Conservation (phyloP, 2,888 invertebrate genomes). For the Himalopsyche japonica region DNA sequence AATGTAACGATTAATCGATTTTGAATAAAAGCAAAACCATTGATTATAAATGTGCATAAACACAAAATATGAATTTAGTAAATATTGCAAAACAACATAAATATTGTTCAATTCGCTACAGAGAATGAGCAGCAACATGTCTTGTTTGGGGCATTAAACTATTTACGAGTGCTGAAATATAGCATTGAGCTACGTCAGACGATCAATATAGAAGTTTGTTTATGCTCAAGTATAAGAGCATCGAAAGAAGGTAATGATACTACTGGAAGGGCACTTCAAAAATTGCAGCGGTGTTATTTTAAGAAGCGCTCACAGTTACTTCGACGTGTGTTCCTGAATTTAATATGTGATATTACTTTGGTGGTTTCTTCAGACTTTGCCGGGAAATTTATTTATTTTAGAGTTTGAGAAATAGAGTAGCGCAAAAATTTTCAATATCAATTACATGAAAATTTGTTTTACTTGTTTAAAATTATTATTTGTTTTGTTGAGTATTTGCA, state of each 20-base stretch:
- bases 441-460: too few species aligned
- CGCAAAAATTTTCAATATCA: too few species aligned
- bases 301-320: background rate
- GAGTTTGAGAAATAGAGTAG: too few species aligned
- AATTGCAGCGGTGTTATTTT: background rate
- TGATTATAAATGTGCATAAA: too few species aligned
- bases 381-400: background rate
- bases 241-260: background rate
- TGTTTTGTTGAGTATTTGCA: too few species aligned
- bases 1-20: too few species aligned
- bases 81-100: background rate
- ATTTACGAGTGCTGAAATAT: slow-evolving; percentile 25
- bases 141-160: slow-evolving; percentile 3
- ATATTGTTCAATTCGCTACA: background rate
- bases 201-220: slow-evolving; percentile 16
- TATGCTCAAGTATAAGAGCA: background rate
- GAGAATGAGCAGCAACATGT: background rate
- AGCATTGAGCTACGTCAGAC: slow-evolving; percentile 11
- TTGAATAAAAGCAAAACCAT: too few species aligned
- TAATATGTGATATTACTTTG: background rate
- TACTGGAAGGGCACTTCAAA: background rate
- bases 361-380: background rate
- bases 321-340: background rate
- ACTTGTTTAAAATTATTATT: too few species aligned
- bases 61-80: background rate